These are phyloP conservation scores for Formica aserva DNA, from an alignment of 2,888 invertebrate species.

Conservation along the genomic window DNA sequence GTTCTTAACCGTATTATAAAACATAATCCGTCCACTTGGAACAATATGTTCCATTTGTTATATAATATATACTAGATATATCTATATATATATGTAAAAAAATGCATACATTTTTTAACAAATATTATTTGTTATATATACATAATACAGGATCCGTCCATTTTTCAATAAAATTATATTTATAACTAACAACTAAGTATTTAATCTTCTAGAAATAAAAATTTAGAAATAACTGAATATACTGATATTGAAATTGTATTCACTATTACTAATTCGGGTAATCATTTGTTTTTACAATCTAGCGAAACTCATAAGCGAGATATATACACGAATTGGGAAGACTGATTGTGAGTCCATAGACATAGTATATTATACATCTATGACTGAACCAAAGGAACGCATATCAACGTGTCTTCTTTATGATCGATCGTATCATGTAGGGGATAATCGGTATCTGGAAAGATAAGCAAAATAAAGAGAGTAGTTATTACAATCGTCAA, in stretches of 20 bases:
- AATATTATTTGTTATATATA: conserved; percentile 20
- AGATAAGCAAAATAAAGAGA: conserved; percentile 64
- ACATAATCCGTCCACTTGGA: conserved; percentile 33
- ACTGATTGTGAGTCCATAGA: too few relatives aligned
- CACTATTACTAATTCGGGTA: neutral
- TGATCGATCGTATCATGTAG: conserved; percentile 38
- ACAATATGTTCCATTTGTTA: conserved; percentile 9
- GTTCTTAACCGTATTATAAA: neutral
- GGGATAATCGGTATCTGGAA: conserved; percentile 62
- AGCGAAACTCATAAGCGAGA: neutral
- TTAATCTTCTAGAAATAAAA: neutral
- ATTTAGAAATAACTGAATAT: neutral
- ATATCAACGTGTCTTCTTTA: conserved; percentile 35
- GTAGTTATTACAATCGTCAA: conserved; percentile 42
- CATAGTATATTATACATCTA: too few relatives aligned
- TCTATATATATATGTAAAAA: neutral
- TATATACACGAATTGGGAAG: neutral
- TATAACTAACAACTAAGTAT: neutral
- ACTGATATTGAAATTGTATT: neutral
- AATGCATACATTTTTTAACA: neutral
- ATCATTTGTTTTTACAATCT: neutral
- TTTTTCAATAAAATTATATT: conserved; percentile 52
- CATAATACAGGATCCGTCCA: conserved; percentile 19
- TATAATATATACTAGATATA: neutral
- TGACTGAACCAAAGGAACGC: too few relatives aligned